These are phyloP conservation scores for Brachylomia viminalis DNA, from an alignment of 2,888 invertebrate species.

Conservation along the genomic window DNA sequence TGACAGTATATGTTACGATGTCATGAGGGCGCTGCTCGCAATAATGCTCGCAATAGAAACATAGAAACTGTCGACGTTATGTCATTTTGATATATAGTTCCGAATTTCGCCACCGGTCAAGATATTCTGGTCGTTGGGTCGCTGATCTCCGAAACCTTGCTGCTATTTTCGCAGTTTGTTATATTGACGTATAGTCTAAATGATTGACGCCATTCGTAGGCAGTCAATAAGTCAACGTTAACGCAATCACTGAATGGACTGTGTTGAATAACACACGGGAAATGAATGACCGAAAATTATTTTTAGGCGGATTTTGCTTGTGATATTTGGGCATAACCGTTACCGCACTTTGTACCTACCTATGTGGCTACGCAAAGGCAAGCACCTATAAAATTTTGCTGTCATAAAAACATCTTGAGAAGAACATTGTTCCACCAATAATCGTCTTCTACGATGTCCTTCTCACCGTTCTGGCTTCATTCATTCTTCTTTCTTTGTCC, in stretches of 20 bases:
- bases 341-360: background rate
- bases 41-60: no score
- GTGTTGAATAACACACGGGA: constrained; percentile 28
- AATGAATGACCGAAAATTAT: constrained; percentile 11
- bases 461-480: no score
- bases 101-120: background rate
- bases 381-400: background rate
- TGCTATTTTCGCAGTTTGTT: constrained; percentile 50
- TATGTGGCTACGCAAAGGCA: background rate
- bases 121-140: constrained; percentile 9
- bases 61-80: constrained; percentile 1
- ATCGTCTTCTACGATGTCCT: no score
- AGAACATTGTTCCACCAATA: no score
- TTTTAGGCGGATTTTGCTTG: constrained; percentile 1
- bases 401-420: background rate
- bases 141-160: constrained; percentile 34
- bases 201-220: constrained; percentile 40
- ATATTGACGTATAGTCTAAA: constrained; percentile 33
- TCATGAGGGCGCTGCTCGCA: background rate
- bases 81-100: constrained; percentile 3
- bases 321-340: background rate
- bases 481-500: no score
- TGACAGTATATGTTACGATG: background rate
- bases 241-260: constrained; percentile 15
- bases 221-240: constrained; percentile 30